Evolutionary conservation across 2,888 invertebrate species (phyloP).

Genomic region (Drosophila austrosaltans): DNA sequence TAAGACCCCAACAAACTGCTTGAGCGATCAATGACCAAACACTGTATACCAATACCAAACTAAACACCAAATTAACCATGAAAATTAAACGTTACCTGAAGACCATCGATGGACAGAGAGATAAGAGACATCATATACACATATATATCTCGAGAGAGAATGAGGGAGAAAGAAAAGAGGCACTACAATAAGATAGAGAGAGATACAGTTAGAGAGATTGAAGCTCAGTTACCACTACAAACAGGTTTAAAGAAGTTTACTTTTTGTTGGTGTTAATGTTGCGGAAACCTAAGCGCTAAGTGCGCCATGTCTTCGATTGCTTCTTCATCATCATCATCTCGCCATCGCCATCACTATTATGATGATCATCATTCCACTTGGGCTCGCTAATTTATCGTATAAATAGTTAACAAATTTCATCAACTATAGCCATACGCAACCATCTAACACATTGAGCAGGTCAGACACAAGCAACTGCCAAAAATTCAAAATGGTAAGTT

Average conservation of each 20-base stretch:
- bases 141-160: not conserved
- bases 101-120: not conserved
- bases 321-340: slow-evolving; percentile 17
- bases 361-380: slow-evolving; percentile 37
- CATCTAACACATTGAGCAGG: slow-evolving; percentile 31
- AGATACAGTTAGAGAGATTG: slow-evolving; percentile 6
- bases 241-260: slow-evolving; percentile 56
- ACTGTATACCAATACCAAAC: not conserved
- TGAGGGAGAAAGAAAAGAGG: not conserved
- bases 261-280: slow-evolving; percentile 20
- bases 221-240: slow-evolving; percentile 47
- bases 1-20: not conserved
- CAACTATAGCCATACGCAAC: slow-evolving; percentile 64
- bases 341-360: slow-evolving; percentile 14
- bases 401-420: slow-evolving; percentile 73
- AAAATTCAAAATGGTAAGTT: not conserved
- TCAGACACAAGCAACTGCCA: slow-evolving; percentile 16
- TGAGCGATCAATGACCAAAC: slow-evolving; percentile 8
- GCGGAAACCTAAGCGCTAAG: slow-evolving; percentile 48
- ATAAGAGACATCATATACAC: not conserved
- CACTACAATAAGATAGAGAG: not conserved
- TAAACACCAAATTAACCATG: slow-evolving; percentile 6
- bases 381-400: slow-evolving; percentile 76
- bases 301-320: slow-evolving; percentile 40
- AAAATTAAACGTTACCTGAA: slow-evolving; percentile 9